Base-by-base conservation (phyloP, 1,140 invertebrate species). In the Drosophila ohnishii region DNA sequence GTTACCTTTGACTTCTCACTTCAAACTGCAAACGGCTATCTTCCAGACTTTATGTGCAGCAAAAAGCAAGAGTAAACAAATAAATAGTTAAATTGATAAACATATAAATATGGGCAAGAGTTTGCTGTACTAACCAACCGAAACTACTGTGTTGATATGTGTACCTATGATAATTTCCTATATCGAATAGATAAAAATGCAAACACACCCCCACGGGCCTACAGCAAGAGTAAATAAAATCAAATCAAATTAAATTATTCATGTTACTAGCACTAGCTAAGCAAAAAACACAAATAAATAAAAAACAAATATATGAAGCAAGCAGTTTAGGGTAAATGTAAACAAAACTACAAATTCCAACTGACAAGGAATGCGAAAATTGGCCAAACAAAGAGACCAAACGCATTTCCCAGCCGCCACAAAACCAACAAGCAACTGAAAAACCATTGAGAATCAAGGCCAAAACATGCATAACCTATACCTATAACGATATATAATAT, bases 361-460 rank as follows among this genome's bases (percentile, higher is more conserved):
- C 73, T 45, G 39, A 39, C 58, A 70, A 42, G 19, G 50, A 70
- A 83, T 83, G 80, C 75, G 56, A 42, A 80, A 59, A 63, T 80
- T 85, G 80, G 81, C 72, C 72, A 73, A 85, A 85, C 48, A 65
- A 72, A 65, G 69, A 88, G 79, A 87, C 83, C 83, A 87, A 86
- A 72, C 44, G 83, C 79, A 86, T 87, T 79, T 79, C 53, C 63
- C 56, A 82, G 66, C 40, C 55, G 42, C 57, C 40, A 73, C 47
- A 66, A 58, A 72, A 51, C 14, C 57, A 59, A 57, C 58, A 19
- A 63, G 37, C 69, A 57, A 76, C 62, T 51, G 55, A 47, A 47
- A 50, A 53, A 63, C 47, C 42, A 55, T 50, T 73, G 50, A 58
- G 65, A 78, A 74, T 63, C 57, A 78, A 75, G 71, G 78, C 78